These are phyloP conservation scores for Drepanosiphum platanoidis DNA, from an alignment of 2,888 invertebrate genomes.

Conservation along the genomic window DNA sequence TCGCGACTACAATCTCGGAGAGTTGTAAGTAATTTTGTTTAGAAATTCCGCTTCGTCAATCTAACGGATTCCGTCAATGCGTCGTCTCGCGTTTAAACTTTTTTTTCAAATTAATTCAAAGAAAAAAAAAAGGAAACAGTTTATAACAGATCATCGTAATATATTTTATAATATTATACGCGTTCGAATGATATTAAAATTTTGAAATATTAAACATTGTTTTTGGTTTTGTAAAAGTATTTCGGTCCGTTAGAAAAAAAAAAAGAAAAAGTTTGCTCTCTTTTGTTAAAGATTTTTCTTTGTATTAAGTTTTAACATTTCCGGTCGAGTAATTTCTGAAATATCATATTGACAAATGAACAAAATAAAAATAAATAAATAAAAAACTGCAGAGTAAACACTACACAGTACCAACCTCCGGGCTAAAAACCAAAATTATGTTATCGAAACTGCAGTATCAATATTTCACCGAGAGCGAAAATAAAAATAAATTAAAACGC, in stretches of 20 bases:
- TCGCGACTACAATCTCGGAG: no score
- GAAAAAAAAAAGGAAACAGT: no score
- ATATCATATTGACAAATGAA: conserved; percentile 17
- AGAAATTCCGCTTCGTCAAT: no score
- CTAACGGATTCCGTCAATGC: no score
- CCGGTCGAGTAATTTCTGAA: conserved; percentile 10
- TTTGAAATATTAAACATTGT: background rate
- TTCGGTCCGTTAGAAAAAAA: background rate
- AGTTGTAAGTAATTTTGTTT: no score
- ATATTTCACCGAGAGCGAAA: background rate
- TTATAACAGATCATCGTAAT: background rate
- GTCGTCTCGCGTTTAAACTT: no score
- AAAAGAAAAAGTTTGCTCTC: background rate
- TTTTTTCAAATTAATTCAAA: no score
- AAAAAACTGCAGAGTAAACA: background rate
- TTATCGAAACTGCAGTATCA: background rate
- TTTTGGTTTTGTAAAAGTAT: background rate
- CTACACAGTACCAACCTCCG: background rate
- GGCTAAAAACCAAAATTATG: conserved; percentile 10
- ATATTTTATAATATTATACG: no score
- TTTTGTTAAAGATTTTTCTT: background rate
- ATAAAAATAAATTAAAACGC: no score
- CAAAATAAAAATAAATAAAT: background rate
- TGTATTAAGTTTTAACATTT: conserved; percentile 8
- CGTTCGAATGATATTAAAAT: background rate